A percentile compares a stretch with the other conserved stretches of the same genome.
These are phyloP conservation scores for Galeopterus variegatus DNA, from an alignment of 2,113 vertebrate genomes.

Conservation along the genomic window DNA sequence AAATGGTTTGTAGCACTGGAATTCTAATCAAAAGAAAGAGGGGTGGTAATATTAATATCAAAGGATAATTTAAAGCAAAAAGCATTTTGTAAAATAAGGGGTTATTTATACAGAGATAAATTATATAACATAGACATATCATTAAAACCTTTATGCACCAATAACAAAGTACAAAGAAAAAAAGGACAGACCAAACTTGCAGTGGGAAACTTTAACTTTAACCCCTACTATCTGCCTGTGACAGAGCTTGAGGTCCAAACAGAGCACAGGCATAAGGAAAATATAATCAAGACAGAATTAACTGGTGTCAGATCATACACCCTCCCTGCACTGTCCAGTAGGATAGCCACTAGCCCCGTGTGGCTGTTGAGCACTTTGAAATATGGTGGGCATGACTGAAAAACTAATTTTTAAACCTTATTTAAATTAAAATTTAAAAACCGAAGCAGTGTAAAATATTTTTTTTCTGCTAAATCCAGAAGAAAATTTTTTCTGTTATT, in stretches of 20 bases:
- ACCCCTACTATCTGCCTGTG: neutral
- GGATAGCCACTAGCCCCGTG: neutral
- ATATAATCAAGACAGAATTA: neutral
- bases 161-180: neutral
- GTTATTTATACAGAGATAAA: neutral
- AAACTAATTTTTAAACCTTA: neutral
- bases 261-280: neutral
- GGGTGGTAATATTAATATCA: neutral
- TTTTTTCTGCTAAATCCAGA: neutral
- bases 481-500: no score
- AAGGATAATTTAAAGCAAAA: slow-evolving; percentile 50
- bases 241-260: no score
- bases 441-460: neutral
- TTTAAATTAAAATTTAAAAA: neutral
- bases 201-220: neutral
- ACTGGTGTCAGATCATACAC: neutral
- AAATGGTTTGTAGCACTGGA: neutral
- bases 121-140: neutral
- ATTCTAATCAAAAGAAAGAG: neutral
- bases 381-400: neutral
- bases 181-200: no score
- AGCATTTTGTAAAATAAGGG: neutral
- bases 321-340: rapidly evolving
- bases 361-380: neutral
- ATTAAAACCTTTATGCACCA: neutral